phyloP scores from a whole-genome alignment of 2,888 invertebrate genomes.

The Agrochola lychnidis region DNA sequence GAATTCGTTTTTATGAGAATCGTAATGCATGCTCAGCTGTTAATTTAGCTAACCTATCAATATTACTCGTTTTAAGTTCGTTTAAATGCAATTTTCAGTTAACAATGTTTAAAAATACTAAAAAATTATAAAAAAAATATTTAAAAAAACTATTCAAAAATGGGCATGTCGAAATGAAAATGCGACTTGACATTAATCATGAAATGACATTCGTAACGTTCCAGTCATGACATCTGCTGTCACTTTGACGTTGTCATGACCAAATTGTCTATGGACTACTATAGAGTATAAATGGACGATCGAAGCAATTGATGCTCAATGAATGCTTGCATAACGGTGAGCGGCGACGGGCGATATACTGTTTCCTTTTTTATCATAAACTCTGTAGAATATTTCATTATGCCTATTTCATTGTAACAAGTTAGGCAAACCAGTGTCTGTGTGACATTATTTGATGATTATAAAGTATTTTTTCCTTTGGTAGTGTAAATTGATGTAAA shows the following conservation, averaged over 20 bases:
- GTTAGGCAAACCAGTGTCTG: conserved; percentile 67
- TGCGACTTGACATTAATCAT: conserved; percentile 11
- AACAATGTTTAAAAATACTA: conserved; percentile 13
- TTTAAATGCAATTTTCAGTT: conserved; percentile 30
- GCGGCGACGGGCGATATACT: conserved; percentile 70
- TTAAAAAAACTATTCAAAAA: neutral
- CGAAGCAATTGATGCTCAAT: conserved; percentile 67
- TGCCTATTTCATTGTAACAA: conserved; percentile 82
- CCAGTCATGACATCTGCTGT: conserved; percentile 47
- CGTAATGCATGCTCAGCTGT: conserved; percentile 37
- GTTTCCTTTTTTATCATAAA: conserved; percentile 79
- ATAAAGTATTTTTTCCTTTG: conserved; percentile 28
- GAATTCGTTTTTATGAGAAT: conserved; percentile 43
- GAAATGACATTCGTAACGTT: conserved; percentile 53
- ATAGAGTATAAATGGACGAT: conserved; percentile 40
- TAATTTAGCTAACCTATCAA: conserved; percentile 17
- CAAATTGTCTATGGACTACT: conserved; percentile 39
- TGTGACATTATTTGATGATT: conserved; percentile 72
- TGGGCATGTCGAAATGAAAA: conserved; percentile 28
- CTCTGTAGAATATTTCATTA: conserved; percentile 82
- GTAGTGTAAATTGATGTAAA: conserved; percentile 48
- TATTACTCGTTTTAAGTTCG: conserved; percentile 32
- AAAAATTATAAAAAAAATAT: conserved; percentile 8
- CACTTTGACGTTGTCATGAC: conserved; percentile 54
- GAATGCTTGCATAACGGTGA: conserved; percentile 65